These are phyloP conservation scores for Cantharis lateralis DNA, from an alignment of 2,888 invertebrate species.

Conservation along the genomic window DNA sequence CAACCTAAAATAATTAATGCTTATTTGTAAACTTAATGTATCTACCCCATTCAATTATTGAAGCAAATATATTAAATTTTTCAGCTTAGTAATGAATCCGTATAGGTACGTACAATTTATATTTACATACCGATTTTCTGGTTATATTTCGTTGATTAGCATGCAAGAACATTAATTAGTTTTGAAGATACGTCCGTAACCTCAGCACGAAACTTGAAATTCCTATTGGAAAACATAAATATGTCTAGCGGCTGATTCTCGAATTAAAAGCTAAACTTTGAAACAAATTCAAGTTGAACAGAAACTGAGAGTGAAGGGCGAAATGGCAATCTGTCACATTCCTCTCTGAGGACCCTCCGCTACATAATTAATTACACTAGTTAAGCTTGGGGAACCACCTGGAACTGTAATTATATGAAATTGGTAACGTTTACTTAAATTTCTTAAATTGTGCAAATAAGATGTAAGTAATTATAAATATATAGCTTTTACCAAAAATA, in stretches of 20 bases:
- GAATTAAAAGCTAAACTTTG: conserved; percentile 4
- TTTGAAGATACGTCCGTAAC: not conserved
- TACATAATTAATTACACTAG: conserved; percentile 31
- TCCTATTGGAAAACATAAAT: conserved; percentile 9
- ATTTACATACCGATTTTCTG: not conserved
- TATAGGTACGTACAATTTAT: not conserved
- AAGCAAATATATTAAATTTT: not conserved
- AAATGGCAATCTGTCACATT: conserved; percentile 32
- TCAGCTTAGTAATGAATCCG: not conserved
- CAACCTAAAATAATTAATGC: not conserved
- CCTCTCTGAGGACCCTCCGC: conserved; percentile 24
- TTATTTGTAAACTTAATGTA: not conserved
- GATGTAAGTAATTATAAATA: conserved; percentile 14
- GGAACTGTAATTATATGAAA: conserved; percentile 31
- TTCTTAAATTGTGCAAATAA: conserved; percentile 16
- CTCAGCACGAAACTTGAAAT: not conserved
- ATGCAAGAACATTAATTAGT: not conserved
- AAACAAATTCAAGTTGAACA: conserved; percentile 19
- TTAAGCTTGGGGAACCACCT: conserved; percentile 31
- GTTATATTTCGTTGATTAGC: not conserved
- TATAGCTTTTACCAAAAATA: not conserved
- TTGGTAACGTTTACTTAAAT: conserved; percentile 28
- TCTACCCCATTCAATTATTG: not conserved
- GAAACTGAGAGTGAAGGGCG: conserved; percentile 24
- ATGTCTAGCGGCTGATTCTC: conserved; percentile 13